phyloP scores from a whole-genome alignment of 2,113 vertebrate species.

The Miniopterus natalensis region DNA sequence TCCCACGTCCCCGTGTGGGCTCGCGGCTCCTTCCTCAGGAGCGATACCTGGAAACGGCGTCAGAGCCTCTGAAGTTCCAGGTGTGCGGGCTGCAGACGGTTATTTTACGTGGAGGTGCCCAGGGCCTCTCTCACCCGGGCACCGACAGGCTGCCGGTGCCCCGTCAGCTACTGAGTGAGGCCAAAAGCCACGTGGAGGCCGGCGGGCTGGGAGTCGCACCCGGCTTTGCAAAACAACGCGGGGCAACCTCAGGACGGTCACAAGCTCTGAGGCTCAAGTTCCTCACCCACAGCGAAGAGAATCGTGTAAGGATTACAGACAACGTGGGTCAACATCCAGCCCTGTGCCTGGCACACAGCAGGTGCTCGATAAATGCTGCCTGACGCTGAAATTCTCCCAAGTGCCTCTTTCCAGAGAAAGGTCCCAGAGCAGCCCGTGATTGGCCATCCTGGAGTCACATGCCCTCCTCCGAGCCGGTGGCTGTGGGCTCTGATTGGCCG shows the following conservation, averaged over 20 bases:
- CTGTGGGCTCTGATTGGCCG: background rate
- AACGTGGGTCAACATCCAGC: fast-evolving
- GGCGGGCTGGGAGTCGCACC: fast-evolving
- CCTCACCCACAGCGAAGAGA: no score
- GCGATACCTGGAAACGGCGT: background rate
- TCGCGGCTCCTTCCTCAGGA: fast-evolving
- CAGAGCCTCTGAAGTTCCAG: background rate
- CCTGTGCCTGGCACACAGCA: fast-evolving
- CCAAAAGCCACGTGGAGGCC: fast-evolving
- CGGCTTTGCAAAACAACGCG: background rate
- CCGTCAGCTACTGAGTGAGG: fast-evolving
- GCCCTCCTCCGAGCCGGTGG: background rate
- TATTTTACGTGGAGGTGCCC: fast-evolving
- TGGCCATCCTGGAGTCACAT: background rate
- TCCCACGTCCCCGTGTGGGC: background rate
- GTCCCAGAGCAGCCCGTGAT: background rate
- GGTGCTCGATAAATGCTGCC: fast-evolving
- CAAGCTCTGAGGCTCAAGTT: fast-evolving
- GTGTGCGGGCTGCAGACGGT: fast-evolving
- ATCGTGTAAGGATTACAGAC: background rate
- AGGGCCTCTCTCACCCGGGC: background rate
- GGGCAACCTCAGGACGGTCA: fast-evolving
- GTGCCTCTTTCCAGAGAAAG: background rate
- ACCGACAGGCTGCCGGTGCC: fast-evolving
- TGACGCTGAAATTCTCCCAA: background rate